phyloP scores from a whole-genome alignment of 2,888 invertebrate species.

The Epinotia ramella region DNA sequence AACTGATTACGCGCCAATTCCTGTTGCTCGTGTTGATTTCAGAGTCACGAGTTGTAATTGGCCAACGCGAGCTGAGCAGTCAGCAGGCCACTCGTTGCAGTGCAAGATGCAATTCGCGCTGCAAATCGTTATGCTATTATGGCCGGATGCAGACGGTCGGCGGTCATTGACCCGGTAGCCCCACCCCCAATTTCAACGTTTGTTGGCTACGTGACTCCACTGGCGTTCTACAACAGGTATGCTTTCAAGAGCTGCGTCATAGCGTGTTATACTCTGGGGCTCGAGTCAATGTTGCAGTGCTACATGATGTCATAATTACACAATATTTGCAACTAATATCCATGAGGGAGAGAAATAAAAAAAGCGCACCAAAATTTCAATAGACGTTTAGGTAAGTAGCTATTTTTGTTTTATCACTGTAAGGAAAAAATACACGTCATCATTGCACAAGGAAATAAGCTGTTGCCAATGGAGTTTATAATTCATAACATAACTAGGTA shows the following conservation, averaged over 20 bases:
- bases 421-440: conserved; percentile 22
- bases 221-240: conserved; percentile 62
- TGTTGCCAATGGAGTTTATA: not conserved
- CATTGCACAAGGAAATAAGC: conserved; percentile 15
- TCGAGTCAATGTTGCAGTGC: not conserved
- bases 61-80: conserved; percentile 21
- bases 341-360: conserved; percentile 23
- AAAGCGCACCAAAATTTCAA: conserved; percentile 18
- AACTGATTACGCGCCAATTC: conserved; percentile 13
- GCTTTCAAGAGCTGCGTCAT: conserved; percentile 41
- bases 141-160: conserved; percentile 58
- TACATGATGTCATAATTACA: conserved; percentile 34
- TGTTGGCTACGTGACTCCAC: conserved; percentile 72
- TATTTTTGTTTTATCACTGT: conserved; percentile 16
- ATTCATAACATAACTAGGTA: not conserved
- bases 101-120: conserved; percentile 57
- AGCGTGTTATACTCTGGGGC: not conserved
- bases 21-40: conserved; percentile 7
- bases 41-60: conserved; percentile 32
- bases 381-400: conserved; percentile 18
- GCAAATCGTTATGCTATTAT: conserved; percentile 73
- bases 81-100: conserved; percentile 55
- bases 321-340: conserved; percentile 26
- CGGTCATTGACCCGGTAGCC: conserved; percentile 66
- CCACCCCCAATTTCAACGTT: conserved; percentile 60